Evolutionary conservation across 1,140 invertebrate genomes (phyloP).

Genomic region (Drosophila equinoxialis): DNA sequence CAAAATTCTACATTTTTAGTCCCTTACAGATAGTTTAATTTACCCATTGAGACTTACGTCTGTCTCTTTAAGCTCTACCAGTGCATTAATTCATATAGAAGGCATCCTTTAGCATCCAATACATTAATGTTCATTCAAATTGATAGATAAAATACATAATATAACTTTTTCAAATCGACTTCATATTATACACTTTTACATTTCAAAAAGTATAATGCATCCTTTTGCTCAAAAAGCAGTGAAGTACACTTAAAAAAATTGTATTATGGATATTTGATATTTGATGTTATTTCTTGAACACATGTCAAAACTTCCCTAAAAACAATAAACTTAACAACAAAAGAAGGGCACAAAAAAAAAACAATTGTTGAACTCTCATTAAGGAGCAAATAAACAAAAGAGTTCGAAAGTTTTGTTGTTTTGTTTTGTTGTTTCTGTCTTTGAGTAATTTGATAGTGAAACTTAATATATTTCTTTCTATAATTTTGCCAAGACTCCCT

Average conservation of each 20-base stretch:
- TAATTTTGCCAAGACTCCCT: slow-evolving; percentile 44
- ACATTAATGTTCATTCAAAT: too few relatives aligned
- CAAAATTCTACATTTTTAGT: too few relatives aligned
- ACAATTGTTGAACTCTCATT: slow-evolving; percentile 69
- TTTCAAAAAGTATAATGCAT: too few relatives aligned
- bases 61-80: too few relatives aligned
- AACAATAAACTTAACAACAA: slow-evolving; percentile 39
- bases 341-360: neutral
- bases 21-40: too few relatives aligned
- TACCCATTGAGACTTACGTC: too few relatives aligned
- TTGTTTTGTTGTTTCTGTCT: slow-evolving; percentile 19
- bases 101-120: neutral
- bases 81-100: too few relatives aligned
- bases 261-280: neutral
- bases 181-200: neutral
- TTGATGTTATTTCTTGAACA: slow-evolving; percentile 14
- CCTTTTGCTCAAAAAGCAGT: too few relatives aligned
- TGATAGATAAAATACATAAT: too few relatives aligned
- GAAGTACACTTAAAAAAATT: slow-evolving; percentile 35
- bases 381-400: slow-evolving; percentile 62
- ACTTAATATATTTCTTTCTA: slow-evolving; percentile 60
- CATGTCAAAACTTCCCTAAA: slow-evolving; percentile 67
- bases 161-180: too few relatives aligned
- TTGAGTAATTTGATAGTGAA: slow-evolving; percentile 63
- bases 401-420: slow-evolving; percentile 42